Evolutionary conservation across 2,888 invertebrate species (phyloP).

Genomic region (Hypsopygia costalis): DNA sequence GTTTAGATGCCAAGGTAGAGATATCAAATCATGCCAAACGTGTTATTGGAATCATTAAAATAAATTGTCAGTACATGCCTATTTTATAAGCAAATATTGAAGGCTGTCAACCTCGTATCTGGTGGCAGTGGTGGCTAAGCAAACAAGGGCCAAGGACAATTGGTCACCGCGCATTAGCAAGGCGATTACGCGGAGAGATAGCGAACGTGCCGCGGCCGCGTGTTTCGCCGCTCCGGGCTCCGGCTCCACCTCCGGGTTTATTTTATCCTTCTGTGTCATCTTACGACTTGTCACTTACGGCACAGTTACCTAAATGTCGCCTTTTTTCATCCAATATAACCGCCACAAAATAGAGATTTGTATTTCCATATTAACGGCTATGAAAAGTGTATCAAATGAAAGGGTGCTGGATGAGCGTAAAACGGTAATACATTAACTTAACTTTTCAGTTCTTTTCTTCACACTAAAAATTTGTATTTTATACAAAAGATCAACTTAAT

Average conservation of each 20-base stretch:
- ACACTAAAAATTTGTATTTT: too few relatives aligned
- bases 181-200: constrained; percentile 38
- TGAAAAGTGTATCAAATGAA: too few relatives aligned
- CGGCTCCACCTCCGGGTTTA: constrained; percentile 14
- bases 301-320: too few relatives aligned
- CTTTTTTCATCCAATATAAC: too few relatives aligned
- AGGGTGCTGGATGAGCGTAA: too few relatives aligned
- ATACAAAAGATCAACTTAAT: too few relatives aligned
- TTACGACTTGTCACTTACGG: constrained; percentile 13
- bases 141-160: constrained; percentile 51
- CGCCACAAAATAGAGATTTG: too few relatives aligned
- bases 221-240: constrained; percentile 21
- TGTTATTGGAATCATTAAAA: not conserved
- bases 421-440: too few relatives aligned
- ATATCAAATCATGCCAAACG: too few relatives aligned
- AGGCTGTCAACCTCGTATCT: constrained; percentile 1
- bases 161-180: constrained; percentile 36
- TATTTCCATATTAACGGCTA: too few relatives aligned
- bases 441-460: too few relatives aligned
- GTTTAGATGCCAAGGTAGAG: too few relatives aligned
- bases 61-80: not conserved
- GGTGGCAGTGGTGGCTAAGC: constrained; percentile 11
- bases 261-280: constrained; percentile 36
- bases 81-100: not conserved
- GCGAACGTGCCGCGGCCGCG: constrained; percentile 20